Evolutionary conservation across 1,140 invertebrate genomes (phyloP).

Genomic region (Eriosoma lanigerum): DNA sequence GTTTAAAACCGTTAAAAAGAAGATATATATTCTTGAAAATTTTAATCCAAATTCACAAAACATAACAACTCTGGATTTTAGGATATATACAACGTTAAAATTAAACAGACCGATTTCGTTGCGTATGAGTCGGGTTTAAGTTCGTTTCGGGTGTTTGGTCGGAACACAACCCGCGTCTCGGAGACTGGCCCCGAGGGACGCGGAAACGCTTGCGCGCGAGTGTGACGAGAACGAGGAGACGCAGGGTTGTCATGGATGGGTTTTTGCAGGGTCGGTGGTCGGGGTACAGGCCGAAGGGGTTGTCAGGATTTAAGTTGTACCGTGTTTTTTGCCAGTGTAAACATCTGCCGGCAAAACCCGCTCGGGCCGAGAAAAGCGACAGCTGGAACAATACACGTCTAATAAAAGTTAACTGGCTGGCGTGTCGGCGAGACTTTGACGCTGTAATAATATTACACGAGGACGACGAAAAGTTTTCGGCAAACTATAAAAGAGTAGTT

Average conservation of each 20-base stretch:
- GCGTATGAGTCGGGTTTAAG: background rate
- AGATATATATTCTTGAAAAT: too few species aligned
- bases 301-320: slow-evolving; percentile 20
- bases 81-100: too few species aligned
- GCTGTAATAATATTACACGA: background rate
- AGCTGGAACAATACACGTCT: slow-evolving; percentile 40
- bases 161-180: background rate
- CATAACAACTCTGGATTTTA: too few species aligned
- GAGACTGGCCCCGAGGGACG: background rate
- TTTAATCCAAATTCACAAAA: too few species aligned
- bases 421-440: background rate
- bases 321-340: slow-evolving; percentile 33
- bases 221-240: background rate
- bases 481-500: slow-evolving; percentile 6
- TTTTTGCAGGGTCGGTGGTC: too few species aligned
- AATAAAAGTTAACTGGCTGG: slow-evolving; percentile 42
- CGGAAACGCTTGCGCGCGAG: background rate
- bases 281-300: background rate
- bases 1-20: too few species aligned
- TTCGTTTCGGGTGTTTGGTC: background rate
- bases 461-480: slow-evolving; percentile 7
- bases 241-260: background rate
- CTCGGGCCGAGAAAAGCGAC: slow-evolving; percentile 16
- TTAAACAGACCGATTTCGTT: too few species aligned
- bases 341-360: slow-evolving; percentile 12